Conservation (phyloP, 2,113 vertebrate species). For the Phaethon lepturus region DNA sequence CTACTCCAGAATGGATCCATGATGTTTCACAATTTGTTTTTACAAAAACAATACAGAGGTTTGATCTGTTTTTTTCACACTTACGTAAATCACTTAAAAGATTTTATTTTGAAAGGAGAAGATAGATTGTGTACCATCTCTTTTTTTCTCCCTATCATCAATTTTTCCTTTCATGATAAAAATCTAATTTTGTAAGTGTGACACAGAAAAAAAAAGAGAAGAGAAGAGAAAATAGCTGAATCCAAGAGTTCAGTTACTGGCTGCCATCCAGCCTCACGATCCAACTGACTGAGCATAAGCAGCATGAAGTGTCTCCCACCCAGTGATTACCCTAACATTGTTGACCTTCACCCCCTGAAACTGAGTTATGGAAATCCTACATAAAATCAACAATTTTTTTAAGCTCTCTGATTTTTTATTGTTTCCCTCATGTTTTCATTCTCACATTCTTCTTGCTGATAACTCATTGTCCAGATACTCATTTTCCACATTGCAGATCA, state of each 20-base stretch:
- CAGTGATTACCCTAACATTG: not conserved
- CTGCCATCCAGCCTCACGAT: not conserved
- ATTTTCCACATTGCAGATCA: not conserved
- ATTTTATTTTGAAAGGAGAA: not conserved
- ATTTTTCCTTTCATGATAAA: slow-evolving; percentile 18
- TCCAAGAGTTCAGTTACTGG: not conserved
- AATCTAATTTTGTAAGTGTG: not conserved
- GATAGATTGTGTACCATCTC: not conserved
- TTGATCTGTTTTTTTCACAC: not conserved
- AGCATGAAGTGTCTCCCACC: not conserved
- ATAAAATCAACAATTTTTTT: not conserved
- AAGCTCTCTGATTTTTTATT: not conserved
- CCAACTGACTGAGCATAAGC: not conserved
- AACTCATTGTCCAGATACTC: not conserved
- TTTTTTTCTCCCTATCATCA: not conserved
- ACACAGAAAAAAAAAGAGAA: not conserved
- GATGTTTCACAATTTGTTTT: not conserved
- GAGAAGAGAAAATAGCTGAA: not conserved
- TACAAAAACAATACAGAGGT: not conserved
- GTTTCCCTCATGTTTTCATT: not conserved
- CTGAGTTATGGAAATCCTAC: not conserved
- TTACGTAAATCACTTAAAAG: not conserved
- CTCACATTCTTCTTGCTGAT: not conserved
- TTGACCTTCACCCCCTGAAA: not conserved
- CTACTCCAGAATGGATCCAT: not conserved